Evolutionary conservation across 2,113 vertebrate genomes (phyloP).

Genomic region (Carassius gibelio): DNA sequence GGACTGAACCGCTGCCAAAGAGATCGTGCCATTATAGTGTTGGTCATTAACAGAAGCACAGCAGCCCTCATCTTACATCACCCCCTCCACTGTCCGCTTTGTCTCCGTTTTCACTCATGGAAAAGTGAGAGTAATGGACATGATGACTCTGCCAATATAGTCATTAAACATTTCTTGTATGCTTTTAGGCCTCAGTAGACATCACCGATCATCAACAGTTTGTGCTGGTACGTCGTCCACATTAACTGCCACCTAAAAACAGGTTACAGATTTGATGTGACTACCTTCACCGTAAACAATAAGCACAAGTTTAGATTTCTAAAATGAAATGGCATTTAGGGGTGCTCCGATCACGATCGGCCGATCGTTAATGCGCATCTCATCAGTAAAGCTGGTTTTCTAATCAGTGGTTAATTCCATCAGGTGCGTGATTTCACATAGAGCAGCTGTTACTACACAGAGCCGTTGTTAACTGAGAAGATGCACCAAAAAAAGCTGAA

Average conservation of each 20-base stretch:
- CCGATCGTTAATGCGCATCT: no score
- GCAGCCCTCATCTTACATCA: neutral
- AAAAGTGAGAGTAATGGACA: neutral
- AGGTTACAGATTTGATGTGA: neutral
- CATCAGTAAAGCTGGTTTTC: no score
- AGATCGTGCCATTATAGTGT: neutral
- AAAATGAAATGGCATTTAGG: conserved; percentile 25
- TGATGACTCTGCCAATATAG: conserved; percentile 7
- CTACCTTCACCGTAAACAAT: neutral
- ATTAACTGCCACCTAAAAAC: conserved; percentile 5
- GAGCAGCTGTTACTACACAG: no score
- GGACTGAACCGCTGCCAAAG: conserved; percentile 17
- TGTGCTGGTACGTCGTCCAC: neutral
- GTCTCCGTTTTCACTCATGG: neutral
- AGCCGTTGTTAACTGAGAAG: no score
- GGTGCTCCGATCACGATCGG: no score
- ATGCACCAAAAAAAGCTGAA: no score
- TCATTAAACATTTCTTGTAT: conserved; percentile 11
- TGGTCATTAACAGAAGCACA: neutral
- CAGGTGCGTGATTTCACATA: no score
- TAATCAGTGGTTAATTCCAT: no score
- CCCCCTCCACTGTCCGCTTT: neutral
- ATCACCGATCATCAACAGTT: conserved; percentile 9
- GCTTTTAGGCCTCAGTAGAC: neutral
- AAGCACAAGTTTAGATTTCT: conserved; percentile 46